phyloP scores from a whole-genome alignment of 1,140 invertebrate species.

The Megalopta genalis region DNA sequence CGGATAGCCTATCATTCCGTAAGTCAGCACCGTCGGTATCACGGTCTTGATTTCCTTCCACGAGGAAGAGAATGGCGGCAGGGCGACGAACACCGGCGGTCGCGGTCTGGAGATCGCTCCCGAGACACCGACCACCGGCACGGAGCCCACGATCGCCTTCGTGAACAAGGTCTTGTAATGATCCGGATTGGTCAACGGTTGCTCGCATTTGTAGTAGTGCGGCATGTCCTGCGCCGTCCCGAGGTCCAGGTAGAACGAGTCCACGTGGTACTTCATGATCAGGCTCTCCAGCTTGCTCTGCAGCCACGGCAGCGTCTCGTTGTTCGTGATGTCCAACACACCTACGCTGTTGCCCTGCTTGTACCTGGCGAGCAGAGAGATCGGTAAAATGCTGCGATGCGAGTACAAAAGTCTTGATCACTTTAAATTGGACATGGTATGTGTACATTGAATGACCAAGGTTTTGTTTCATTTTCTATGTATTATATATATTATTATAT shows the following conservation, averaged over 20 bases:
- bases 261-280: constrained; percentile 88
- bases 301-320: constrained; percentile 89
- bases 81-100: constrained; percentile 91
- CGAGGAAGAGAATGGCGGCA: constrained; percentile 91
- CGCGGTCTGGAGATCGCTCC: constrained; percentile 90
- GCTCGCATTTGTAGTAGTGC: constrained; percentile 89
- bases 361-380: constrained; percentile 75
- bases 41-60: constrained; percentile 93
- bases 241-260: constrained; percentile 94
- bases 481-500: too few species aligned
- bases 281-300: constrained; percentile 86
- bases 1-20: constrained; percentile 93
- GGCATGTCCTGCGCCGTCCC: constrained; percentile 94
- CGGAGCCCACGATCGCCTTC: constrained; percentile 82
- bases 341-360: constrained; percentile 88
- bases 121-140: constrained; percentile 90
- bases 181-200: constrained; percentile 88
- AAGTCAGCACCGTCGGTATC: constrained; percentile 92
- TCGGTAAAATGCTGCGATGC: too few species aligned
- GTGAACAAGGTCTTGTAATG: constrained; percentile 89
- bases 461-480: too few species aligned
- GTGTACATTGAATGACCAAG: too few species aligned
- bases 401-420: too few species aligned
- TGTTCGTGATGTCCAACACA: constrained; percentile 92
- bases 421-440: too few species aligned